A percentile compares a stretch with the other conserved stretches of the same genome.
These are phyloP conservation scores for Drosophila greeni DNA, from an alignment of 2,888 invertebrate species.

Conservation along the genomic window DNA sequence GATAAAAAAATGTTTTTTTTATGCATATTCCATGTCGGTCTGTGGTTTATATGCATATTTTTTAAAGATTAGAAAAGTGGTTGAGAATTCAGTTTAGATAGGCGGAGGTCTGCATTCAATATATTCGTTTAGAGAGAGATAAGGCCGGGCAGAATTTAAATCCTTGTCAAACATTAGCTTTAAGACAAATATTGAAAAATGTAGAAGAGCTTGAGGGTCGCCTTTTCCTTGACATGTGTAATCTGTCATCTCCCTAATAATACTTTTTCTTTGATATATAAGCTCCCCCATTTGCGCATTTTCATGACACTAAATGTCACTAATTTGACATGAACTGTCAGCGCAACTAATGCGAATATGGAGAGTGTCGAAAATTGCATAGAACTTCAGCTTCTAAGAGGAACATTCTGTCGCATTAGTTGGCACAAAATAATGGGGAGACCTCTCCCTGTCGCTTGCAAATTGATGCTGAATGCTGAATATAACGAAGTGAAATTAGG, in stretches of 20 bases:
- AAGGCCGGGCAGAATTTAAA: not conserved
- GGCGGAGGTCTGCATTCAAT: not conserved
- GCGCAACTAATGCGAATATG: constrained; percentile 52
- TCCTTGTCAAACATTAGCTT: not conserved
- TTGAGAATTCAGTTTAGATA: constrained; percentile 3
- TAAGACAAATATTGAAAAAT: constrained; percentile 2
- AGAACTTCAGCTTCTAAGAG: constrained; percentile 15
- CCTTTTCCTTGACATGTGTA: constrained; percentile 4
- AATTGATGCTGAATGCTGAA: constrained; percentile 20
- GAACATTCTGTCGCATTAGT: constrained; percentile 54
- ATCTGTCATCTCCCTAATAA: constrained; percentile 18
- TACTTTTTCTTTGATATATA: constrained; percentile 9
- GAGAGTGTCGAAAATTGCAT: constrained; percentile 41
- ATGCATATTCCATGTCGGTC: constrained; percentile 15
- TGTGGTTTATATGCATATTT: constrained; percentile 33
- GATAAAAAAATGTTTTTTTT: constrained; percentile 27
- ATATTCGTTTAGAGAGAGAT: not conserved
- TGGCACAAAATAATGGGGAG: constrained; percentile 14
- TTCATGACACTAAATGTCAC: constrained; percentile 59
- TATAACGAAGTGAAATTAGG: constrained; percentile 26
- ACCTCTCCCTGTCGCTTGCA: constrained; percentile 5
- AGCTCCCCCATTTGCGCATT: constrained; percentile 43
- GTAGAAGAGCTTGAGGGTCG: constrained; percentile 6
- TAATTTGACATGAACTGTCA: constrained; percentile 67
- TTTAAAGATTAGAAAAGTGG: constrained; percentile 41